A percentile compares a stretch with the other conserved stretches of the same genome.
These are phyloP conservation scores for Verasper variegatus DNA, from an alignment of 2,113 vertebrate genomes.

Conservation along the genomic window DNA sequence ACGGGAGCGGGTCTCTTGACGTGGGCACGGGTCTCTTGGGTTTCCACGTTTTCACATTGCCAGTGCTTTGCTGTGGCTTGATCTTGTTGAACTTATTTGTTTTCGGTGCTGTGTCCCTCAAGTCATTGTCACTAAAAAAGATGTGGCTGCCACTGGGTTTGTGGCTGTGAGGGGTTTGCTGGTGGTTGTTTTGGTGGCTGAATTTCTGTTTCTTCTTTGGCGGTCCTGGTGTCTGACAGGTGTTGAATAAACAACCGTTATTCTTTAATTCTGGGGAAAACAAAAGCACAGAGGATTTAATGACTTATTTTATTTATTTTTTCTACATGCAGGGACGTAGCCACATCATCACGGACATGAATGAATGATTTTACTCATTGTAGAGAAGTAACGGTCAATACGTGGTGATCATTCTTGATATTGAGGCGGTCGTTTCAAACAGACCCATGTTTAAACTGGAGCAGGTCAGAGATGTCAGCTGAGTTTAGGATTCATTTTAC, in stretches of 20 bases:
- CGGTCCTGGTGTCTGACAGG: slow-evolving; percentile 43
- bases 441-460: no score
- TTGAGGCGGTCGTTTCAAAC: no score
- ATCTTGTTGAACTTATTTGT: slow-evolving; percentile 28
- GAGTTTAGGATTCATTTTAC: no score
- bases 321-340: background rate
- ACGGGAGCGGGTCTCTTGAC: background rate
- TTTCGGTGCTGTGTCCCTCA: slow-evolving; percentile 9
- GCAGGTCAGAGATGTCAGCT: no score
- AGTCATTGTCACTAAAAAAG: slow-evolving; percentile 49
- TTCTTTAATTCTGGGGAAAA: slow-evolving; percentile 69
- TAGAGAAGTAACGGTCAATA: no score
- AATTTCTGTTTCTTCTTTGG: slow-evolving; percentile 76
- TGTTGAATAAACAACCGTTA: slow-evolving; percentile 36
- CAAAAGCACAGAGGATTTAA: slow-evolving; percentile 7
- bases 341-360: background rate
- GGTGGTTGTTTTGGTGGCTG: slow-evolving; percentile 23
- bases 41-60: slow-evolving; percentile 70
- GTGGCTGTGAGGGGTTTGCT: slow-evolving; percentile 38
- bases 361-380: no score
- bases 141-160: slow-evolving; percentile 44
- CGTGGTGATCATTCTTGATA: no score
- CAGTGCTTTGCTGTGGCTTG: slow-evolving; percentile 13
- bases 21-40: slow-evolving; percentile 72
- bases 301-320: background rate